Percentiles rank a stretch among this genome's conserved stretches.
These are phyloP conservation scores for Yponomeuta sedellus DNA, from an alignment of 2,888 invertebrate genomes.

Conservation along the genomic window DNA sequence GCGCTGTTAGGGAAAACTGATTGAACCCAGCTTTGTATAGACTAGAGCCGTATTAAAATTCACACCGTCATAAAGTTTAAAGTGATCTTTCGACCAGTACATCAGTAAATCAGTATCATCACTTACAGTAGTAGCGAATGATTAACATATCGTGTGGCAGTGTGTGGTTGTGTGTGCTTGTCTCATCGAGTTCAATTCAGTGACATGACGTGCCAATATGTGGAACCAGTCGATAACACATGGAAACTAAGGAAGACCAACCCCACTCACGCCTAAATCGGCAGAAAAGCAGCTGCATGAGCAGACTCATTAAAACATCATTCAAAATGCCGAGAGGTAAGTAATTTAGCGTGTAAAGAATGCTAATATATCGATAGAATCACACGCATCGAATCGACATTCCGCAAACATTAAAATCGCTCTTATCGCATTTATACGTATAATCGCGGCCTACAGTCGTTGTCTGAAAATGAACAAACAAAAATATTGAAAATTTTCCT, in stretches of 20 bases:
- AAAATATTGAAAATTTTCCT: too few relatives aligned
- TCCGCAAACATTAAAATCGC: too few relatives aligned
- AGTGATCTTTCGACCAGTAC: background rate
- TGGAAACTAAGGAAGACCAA: slow-evolving; percentile 35
- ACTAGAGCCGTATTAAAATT: background rate
- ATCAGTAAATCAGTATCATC: too few relatives aligned
- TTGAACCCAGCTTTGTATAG: slow-evolving; percentile 12
- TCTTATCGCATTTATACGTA: too few relatives aligned
- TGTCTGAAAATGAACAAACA: too few relatives aligned
- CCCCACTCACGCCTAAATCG: slow-evolving; percentile 36
- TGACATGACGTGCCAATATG: slow-evolving; percentile 43
- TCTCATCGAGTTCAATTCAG: slow-evolving; percentile 10
- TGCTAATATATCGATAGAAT: background rate
- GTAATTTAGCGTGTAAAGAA: slow-evolving; percentile 24
- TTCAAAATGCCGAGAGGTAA: slow-evolving; percentile 60
- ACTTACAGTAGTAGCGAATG: background rate
- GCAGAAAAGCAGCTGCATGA: background rate
- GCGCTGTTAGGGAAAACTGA: background rate
- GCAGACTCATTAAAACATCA: background rate
- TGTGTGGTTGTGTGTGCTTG: slow-evolving; percentile 30
- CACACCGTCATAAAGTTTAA: background rate
- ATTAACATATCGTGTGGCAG: slow-evolving; percentile 26
- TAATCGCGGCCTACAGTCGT: too few relatives aligned
- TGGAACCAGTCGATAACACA: slow-evolving; percentile 37
- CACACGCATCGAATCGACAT: too few relatives aligned